Evolutionary conservation across 2,113 vertebrate genomes (phyloP).

Genomic region (Nycticebus coucang): DNA sequence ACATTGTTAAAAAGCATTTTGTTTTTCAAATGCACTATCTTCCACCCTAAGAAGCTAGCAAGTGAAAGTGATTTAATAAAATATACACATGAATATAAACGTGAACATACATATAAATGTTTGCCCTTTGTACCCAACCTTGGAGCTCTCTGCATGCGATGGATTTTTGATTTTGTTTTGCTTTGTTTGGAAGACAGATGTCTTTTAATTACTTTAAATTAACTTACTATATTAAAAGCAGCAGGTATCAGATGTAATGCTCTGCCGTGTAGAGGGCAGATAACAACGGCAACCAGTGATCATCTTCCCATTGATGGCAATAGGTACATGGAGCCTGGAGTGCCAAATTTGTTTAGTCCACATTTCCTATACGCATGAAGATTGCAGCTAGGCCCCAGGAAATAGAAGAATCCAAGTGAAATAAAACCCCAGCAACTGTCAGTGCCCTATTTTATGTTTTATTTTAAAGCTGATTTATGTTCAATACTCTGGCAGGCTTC

Average conservation of each 20-base stretch:
- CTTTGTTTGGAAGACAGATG: slow-evolving; percentile 49
- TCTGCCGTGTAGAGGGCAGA: neutral
- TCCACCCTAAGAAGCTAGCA: neutral
- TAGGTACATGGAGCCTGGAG: neutral
- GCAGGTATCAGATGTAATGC: neutral
- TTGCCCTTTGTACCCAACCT: neutral
- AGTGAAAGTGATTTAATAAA: neutral
- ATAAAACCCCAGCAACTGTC: slow-evolving; percentile 50
- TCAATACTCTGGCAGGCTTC: slow-evolving; percentile 50
- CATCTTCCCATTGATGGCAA: neutral
- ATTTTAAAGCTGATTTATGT: slow-evolving; percentile 69
- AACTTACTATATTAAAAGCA: slow-evolving; percentile 57
- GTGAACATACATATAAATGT: neutral
- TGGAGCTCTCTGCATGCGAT: neutral
- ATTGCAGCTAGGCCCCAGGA: neutral
- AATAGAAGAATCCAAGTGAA: slow-evolving; percentile 46
- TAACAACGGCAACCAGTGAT: neutral
- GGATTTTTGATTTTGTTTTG: neutral
- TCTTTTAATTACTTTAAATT: slow-evolving; percentile 74
- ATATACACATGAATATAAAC: neutral
- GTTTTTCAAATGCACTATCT: neutral
- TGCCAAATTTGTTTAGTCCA: no score
- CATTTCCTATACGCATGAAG: neutral
- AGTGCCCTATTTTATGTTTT: slow-evolving; percentile 53
- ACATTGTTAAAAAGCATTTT: neutral